phyloP scores from a whole-genome alignment of 2,888 invertebrate genomes.

The Nebria salina region DNA sequence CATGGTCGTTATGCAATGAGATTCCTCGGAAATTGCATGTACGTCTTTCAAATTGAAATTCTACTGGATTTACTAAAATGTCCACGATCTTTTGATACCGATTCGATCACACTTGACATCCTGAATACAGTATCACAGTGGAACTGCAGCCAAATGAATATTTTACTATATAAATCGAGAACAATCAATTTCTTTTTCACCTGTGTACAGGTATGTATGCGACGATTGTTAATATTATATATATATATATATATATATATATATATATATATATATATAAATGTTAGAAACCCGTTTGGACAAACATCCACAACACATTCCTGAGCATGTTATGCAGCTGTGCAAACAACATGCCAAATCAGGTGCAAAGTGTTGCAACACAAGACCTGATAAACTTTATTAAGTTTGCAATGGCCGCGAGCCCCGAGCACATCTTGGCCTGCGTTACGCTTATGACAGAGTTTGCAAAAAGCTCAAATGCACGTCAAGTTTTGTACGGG shows the following conservation, averaged over 20 bases:
- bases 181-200: neutral
- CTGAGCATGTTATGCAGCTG: neutral
- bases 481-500: constrained; percentile 2
- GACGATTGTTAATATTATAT: too few species aligned
- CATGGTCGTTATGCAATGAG: neutral
- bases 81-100: neutral
- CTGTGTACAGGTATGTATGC: neutral
- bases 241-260: too few species aligned
- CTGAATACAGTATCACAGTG: neutral
- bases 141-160: neutral
- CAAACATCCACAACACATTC: neutral
- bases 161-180: neutral
- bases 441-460: neutral
- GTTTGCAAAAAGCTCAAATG: neutral
- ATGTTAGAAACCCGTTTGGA: neutral
- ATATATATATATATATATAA: too few species aligned
- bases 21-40: neutral
- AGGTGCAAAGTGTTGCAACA: neutral
- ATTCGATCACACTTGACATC: neutral
- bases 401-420: neutral
- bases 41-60: neutral
- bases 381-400: neutral
- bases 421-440: constrained; percentile 3
- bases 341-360: neutral
- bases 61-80: neutral